Evolutionary conservation across 2,797 vertebrate species (phyloP), one percentile per base, ranked within the genome.

Genomic region (Gobionotothen gibberifrons): DNA sequence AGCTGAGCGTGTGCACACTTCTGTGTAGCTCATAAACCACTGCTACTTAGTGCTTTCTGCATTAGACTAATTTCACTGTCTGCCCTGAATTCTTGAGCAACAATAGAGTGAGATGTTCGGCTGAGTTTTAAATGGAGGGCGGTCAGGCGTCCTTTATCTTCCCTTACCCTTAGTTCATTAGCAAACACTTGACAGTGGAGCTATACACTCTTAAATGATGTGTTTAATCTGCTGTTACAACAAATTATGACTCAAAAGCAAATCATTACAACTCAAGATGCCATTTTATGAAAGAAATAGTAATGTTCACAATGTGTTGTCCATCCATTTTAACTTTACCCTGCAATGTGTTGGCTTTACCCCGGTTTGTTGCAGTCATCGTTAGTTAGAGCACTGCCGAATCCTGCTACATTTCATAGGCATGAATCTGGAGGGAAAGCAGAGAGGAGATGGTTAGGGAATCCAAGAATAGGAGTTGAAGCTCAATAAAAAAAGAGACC

Each of bases 61-160:
- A 91, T 91, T 92, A 89, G 81, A 91, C 87, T 92, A 91, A 93
- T 93, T 91, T 92, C 83, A 90, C 85, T 87, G 89, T 89, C 85
- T 89, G 82, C 69, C 54, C 72, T 58, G 72, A 86, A 85, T 87
- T 82, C 84, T 76, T 74, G 46, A 81, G 75, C 57, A 88, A 85
- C 85, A 79, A 79, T 71, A 73, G 65, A 63, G 67, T 64, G 61
- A 74, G 75, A 89, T 82, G 81, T 86, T 84, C 63, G 16, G 56
- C 61, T 77, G 72, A 60, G 67, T 74, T 83, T 78, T 82, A 85
- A 74, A 79, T 72, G 60, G 60, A 75, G 66, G 65, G 55, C 9
- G 13, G 66, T 81, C 79, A 64, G 58, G 67, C 19, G 15, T 39
- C 52, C 39, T 61, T 64, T 60, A 74, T 68, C 56, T 55, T 67